Conservation (phyloP, 1,140 invertebrate genomes). For the Drosophila sproati region DNA sequence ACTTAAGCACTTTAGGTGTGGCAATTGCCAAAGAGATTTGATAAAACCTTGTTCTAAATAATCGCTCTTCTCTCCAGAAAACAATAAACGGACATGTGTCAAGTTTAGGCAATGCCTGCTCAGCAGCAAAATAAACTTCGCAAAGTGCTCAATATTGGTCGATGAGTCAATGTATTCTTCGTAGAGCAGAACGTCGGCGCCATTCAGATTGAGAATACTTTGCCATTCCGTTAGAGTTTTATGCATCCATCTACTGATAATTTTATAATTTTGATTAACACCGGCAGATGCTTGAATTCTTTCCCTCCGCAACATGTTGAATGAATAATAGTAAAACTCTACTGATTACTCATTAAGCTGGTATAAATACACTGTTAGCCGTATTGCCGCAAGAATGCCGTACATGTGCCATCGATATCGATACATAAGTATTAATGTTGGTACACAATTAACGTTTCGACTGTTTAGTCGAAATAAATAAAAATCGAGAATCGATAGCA, state of each 20-base stretch:
- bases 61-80: conserved; percentile 10
- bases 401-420: neutral
- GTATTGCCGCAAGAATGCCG: neutral
- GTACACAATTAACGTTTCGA: neutral
- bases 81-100: conserved; percentile 22
- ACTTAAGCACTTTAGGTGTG: conserved; percentile 14
- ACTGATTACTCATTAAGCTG: neutral
- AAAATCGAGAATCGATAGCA: too few species aligned
- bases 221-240: conserved; percentile 24
- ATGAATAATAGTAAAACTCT: neutral
- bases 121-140: conserved; percentile 6
- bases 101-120: conserved; percentile 16
- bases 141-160: conserved; percentile 3
- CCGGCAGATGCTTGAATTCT: too few species aligned
- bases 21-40: neutral
- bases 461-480: too few species aligned
- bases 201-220: neutral
- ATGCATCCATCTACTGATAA: conserved; percentile 28
- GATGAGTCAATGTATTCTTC: conserved; percentile 34
- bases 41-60: conserved; percentile 6
- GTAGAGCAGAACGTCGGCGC: neutral
- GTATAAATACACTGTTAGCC: neutral
- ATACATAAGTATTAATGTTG: neutral
- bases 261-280: conserved; percentile 4
- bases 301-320: neutral